phyloP scores from a whole-genome alignment of 2,113 vertebrate species.

The Conger conger region DNA sequence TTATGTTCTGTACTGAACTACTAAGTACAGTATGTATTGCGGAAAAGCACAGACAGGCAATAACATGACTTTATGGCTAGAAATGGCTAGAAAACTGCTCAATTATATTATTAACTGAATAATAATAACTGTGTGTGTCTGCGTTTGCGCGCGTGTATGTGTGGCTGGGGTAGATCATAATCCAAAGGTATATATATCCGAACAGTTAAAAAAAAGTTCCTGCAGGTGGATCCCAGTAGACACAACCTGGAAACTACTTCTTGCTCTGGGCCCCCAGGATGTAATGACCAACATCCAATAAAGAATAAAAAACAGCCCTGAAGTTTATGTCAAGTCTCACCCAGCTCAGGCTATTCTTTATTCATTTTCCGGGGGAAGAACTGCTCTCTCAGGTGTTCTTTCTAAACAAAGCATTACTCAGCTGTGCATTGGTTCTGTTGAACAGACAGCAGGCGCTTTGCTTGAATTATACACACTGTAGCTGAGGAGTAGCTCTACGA shows the following conservation, averaged over 20 bases:
- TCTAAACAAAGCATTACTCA: not conserved
- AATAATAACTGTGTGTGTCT: not conserved
- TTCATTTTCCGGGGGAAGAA: not conserved
- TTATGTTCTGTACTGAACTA: not conserved
- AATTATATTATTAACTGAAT: not conserved
- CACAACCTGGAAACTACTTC: not conserved
- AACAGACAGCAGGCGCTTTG: not conserved
- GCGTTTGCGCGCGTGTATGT: not conserved
- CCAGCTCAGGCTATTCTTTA: not conserved
- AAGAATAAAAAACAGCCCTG: not conserved
- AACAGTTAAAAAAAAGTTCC: not conserved
- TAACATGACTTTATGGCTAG: not conserved
- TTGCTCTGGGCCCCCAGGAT: not conserved
- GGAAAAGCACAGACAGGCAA: no score
- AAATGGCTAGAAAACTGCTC: not conserved
- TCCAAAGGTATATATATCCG: not conserved
- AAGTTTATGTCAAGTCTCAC: not conserved
- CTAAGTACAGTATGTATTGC: no score
- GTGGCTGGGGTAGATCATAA: not conserved
- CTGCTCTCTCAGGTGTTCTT: not conserved
- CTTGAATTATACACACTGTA: not conserved
- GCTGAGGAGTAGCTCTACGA: constrained; percentile 4
- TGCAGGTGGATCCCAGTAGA: not conserved
- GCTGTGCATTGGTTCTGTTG: not conserved
- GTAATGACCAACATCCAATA: not conserved